Evolutionary conservation across 2,888 invertebrate genomes (phyloP), one percentile per base, ranked within the genome.

Genomic region (Andricus curvator): DNA sequence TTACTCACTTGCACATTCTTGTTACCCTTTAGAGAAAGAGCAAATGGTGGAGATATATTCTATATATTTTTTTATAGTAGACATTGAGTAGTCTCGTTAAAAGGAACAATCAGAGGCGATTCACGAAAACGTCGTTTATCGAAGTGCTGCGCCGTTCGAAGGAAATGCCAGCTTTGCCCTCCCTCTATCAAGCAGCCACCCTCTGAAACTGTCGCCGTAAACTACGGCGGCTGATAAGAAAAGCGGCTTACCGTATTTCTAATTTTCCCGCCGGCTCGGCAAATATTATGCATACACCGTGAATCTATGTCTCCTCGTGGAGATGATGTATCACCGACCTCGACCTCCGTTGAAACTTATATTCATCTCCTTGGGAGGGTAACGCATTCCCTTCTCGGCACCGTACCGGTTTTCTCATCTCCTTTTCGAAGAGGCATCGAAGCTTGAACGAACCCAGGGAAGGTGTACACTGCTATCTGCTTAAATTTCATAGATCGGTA

Each of bases 161-260:
- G 78, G 76, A 80, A 79, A 74, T 81, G 74, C 79, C 77, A 67
- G 79, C 77, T 83, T 79, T 66, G 56, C 80, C 78, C 78, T 81
- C 60, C 79, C 68, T 78, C 79, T 67, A 70, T 80, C 77, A 62
- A 68, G 8, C 22, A 44, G 68, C 22, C 44, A 25, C 64, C 62
- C 65, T 77, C 81, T 82, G 79, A 83, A 83, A 81, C 83, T 83
- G 82, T 84, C 82, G 64, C 70, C 81, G 82, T 82, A 82, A 85
- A 84, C 85, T 84, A 88, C 86, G 83, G 86, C 81, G 81, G 84
- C 88, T 90, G 91, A 91, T 91, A 91, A 91, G 91, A 91, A 91
- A 91, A 91, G 89, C 91, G 89, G 91, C 91, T 91, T 91, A 91
- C 89, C 89, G 90, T 89, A 89, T 90, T 91, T 90, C 89, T 91